Percentiles rank a stretch among this genome's conserved stretches.
phyloP scores from a whole-genome alignment of 2,888 invertebrate genomes.

The Pseudococcus longispinus region DNA sequence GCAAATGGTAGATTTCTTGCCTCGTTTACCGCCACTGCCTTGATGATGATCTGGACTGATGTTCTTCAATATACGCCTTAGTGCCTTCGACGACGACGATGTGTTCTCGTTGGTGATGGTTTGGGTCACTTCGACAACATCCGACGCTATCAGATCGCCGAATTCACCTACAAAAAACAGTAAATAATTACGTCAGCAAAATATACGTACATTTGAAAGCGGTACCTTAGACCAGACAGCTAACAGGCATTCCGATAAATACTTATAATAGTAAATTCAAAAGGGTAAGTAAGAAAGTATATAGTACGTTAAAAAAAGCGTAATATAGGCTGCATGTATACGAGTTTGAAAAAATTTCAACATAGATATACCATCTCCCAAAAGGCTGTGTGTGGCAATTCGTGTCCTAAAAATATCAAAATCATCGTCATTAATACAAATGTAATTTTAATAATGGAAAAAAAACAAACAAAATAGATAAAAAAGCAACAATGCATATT shows the following conservation, averaged over 20 bases:
- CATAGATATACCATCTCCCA: constrained; percentile 3
- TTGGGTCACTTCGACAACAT: background rate
- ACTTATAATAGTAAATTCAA: background rate
- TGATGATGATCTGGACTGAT: background rate
- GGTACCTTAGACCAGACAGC: background rate
- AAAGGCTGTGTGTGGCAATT: background rate
- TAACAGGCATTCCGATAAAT: constrained; percentile 16
- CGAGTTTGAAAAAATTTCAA: background rate
- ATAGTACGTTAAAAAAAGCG: constrained; percentile 38
- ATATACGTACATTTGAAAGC: background rate
- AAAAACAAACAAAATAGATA: background rate
- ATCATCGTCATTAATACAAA: background rate
- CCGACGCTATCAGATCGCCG: background rate
- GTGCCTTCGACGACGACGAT: background rate
- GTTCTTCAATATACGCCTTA: background rate
- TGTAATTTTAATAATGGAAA: background rate
- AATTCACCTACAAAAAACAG: background rate
- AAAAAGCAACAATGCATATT: background rate
- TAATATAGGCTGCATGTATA: background rate
- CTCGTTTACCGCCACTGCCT: background rate
- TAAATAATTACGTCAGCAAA: background rate
- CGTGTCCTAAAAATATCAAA: background rate
- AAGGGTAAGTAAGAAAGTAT: constrained; percentile 30
- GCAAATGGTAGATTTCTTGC: background rate
- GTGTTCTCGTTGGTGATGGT: background rate